phyloP scores from a whole-genome alignment of 2,797 vertebrate genomes.

The Sorex maritimensis region DNA sequence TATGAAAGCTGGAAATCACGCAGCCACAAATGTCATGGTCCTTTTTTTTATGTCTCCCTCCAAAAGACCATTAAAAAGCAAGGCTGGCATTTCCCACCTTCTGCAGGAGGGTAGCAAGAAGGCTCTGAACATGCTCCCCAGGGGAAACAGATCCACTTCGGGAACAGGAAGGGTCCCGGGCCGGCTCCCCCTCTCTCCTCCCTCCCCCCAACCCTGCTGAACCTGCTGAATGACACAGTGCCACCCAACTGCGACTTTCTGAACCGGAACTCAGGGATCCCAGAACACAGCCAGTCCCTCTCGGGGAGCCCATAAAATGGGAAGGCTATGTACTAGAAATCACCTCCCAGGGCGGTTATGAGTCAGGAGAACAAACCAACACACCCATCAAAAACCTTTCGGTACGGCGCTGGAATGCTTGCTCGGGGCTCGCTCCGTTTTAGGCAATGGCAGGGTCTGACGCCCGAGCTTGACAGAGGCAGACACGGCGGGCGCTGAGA shows the following conservation, averaged over 20 bases:
- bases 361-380: background rate
- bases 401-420: background rate
- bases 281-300: background rate
- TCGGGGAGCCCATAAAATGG: background rate
- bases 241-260: background rate
- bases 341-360: background rate
- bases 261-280: background rate
- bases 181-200: background rate
- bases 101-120: background rate
- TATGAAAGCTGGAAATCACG: slow-evolving; percentile 25
- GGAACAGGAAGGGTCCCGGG: background rate
- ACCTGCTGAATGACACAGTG: background rate
- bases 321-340: background rate
- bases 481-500: background rate
- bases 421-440: background rate
- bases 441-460: background rate
- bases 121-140: background rate
- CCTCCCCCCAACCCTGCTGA: background rate
- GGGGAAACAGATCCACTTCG: background rate
- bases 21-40: background rate
- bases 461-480: background rate
- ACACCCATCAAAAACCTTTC: too few relatives aligned
- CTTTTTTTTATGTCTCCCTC: background rate
- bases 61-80: slow-evolving; percentile 1
- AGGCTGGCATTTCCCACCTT: background rate